Base-by-base conservation (phyloP, 1,140 invertebrate genomes). In the Bombyx mandarina region DNA sequence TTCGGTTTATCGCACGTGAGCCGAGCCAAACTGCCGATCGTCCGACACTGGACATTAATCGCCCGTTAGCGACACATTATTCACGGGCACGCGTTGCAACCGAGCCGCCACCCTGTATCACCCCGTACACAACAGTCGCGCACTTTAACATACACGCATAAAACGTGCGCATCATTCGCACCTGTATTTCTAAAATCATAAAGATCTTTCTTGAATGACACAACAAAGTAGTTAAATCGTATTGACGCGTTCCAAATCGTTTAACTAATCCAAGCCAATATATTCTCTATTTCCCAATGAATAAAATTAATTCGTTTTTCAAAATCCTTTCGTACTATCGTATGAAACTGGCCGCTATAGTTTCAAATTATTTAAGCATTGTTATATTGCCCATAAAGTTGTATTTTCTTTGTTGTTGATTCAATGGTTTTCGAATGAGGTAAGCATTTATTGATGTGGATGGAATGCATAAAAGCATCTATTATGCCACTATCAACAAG, bases 231-330 rank as follows among this genome's bases (percentile, higher is more conserved):
- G 45, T 64, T 73, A 68, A 52, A 66, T 49, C 59, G 52, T 61
- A 60, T 57, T 52, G 26, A 55, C 53, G 50, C 65, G 60, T 26
- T 56, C 58, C 56, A 61, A 69, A 76, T 73, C 75, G 71, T 81
- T 77, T 75, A 79, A 80, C 81, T 81, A 84, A 86, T 84, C 75
- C 79, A 82, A 73, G 77, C 73, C 79, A 82, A 86, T 83, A 83
- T 82, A 82, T 82, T 73, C 79, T 77, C 74, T 82, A 82, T 84
- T 84, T 75, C 75, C 66, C 70, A 75, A 86, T 79, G 73, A 75
- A 84, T 86, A 82, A 81, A 79, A 86, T 84, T 80, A 82, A 82
- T 86, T 67, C 69, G 61, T 74, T 75, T 83, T 84, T 79, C 26
- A 80, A 80, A 78, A 71, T 73, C 52, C 54, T 59, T 61, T 65